Evolutionary conservation across 2,797 vertebrate species (phyloP), one percentile per base, ranked within the genome.

Genomic region (Enteromius unitaeniatus): DNA sequence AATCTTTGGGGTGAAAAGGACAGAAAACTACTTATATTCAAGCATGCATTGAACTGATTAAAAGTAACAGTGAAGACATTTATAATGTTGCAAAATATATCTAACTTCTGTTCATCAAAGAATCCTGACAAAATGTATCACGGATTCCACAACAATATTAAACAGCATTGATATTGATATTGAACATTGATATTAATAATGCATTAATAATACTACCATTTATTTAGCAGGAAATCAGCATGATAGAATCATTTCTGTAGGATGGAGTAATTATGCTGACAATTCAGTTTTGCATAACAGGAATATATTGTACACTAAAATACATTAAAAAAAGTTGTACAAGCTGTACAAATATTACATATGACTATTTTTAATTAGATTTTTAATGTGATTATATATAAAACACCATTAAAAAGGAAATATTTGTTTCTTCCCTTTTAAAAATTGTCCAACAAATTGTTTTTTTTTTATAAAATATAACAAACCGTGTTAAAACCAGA

Each of bases 401-500:
- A 73, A 73, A 31, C 2, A 42, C 69, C 0, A 69, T 8, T 67
- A 10, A 62, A 91, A 93, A 92, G 92, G 94, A 95, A 95, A 95
- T 94, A 95, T 88, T 95, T 95, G 94, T 94, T 95, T 95, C 94
- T 95, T 91, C 89, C 75, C 79, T 79, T 26, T 51, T 10, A 53
- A 11, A 15, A 7, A 3, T 17, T 58, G 21, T 80, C 37, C 23
- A 40, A 4, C 53, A 78, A 55, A 31, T 31, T 31, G 3, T 31
- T 31, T 31, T 40, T 40, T 8, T 7, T 40, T 40, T 40, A 86
- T 78, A 76, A 83, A 75, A 75, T 21, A 49, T 76, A 31, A 34
- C 26, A 26, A 64, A 85, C 83, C 34, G 84, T 62, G 68, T 34
- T 40, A 1, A 76, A 65, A 84, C 13, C 9, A 80, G 26, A 19